Evolutionary conservation across 1,140 invertebrate genomes (phyloP).

Genomic region (Paraescarpia echinospica): DNA sequence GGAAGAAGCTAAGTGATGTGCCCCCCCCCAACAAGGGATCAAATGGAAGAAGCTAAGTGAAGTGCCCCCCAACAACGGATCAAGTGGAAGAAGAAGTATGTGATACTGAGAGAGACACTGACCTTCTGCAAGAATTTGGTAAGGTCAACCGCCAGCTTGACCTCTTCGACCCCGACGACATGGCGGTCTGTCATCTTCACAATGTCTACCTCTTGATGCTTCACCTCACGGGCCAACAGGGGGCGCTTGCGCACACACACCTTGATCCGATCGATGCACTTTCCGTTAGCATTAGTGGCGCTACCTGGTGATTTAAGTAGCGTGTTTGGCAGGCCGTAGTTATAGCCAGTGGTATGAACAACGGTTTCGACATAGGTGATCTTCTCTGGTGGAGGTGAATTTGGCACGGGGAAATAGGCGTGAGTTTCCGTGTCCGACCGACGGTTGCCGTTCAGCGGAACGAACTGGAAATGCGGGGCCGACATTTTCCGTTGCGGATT

Average conservation of each 20-base stretch:
- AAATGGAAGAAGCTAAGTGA: too few relatives aligned
- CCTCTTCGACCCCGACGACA: slow-evolving; percentile 93
- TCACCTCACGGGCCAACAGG: slow-evolving; percentile 78
- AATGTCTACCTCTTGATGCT: slow-evolving; percentile 81
- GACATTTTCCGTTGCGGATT: neutral
- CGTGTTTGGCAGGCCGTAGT: slow-evolving; percentile 51
- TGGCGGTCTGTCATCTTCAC: slow-evolving; percentile 91
- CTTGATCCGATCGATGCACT: slow-evolving; percentile 68
- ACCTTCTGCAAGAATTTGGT: slow-evolving; percentile 77
- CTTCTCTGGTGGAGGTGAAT: slow-evolving; percentile 18
- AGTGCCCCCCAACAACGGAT: too few relatives aligned
- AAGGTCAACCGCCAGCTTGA: slow-evolving; percentile 93
- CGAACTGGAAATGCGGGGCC: neutral
- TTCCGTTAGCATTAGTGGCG: slow-evolving; percentile 26
- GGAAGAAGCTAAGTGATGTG: too few relatives aligned
- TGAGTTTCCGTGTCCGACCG: slow-evolving; percentile 3
- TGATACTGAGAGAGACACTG: slow-evolving; percentile 12
- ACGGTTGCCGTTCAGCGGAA: neutral
- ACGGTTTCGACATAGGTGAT: slow-evolving; percentile 21
- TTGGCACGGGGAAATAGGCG: slow-evolving; percentile 16
- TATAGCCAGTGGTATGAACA: slow-evolving; percentile 48
- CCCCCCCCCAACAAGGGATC: too few relatives aligned
- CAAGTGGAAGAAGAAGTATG: neutral
- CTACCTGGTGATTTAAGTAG: neutral
- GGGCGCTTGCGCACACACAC: slow-evolving; percentile 97